These are phyloP conservation scores for Sorex maritimensis DNA, from an alignment of 2,797 vertebrate genomes.

Conservation along the genomic window DNA sequence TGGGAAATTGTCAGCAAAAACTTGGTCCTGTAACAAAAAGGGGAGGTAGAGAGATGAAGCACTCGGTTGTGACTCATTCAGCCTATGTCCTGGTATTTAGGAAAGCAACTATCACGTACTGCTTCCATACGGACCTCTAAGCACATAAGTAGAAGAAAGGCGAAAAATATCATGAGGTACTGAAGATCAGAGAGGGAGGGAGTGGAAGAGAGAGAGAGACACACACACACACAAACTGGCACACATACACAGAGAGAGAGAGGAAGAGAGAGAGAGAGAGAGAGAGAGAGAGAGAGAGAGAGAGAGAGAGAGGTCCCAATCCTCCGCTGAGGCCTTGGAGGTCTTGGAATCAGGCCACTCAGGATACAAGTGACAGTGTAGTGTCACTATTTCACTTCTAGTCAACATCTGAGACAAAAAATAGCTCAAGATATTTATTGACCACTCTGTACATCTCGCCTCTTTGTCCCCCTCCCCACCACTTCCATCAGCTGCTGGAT, in stretches of 20 bases:
- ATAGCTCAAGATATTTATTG: slow-evolving; percentile 52
- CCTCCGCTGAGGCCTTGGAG: background rate
- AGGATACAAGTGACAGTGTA: background rate
- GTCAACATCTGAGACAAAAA: slow-evolving; percentile 15
- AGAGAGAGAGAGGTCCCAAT: background rate
- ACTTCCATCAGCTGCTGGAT: background rate
- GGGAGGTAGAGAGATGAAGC: background rate
- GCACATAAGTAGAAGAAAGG: background rate
- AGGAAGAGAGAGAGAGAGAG: background rate
- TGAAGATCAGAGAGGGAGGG: background rate
- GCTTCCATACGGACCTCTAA: background rate
- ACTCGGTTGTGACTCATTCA: background rate
- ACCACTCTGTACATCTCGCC: background rate
- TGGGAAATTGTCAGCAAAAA: background rate
- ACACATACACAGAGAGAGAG: too few species aligned
- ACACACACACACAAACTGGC: too few species aligned
- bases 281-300: background rate
- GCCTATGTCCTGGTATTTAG: background rate
- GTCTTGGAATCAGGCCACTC: background rate
- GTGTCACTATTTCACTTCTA: background rate
- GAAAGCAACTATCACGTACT: background rate
- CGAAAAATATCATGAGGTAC: background rate
- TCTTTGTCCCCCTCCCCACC: background rate
- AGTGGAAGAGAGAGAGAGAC: background rate
- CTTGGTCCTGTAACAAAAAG: too few species aligned